Conservation (phyloP, 2,797 vertebrate genomes). For the Siniperca undulata region DNA sequence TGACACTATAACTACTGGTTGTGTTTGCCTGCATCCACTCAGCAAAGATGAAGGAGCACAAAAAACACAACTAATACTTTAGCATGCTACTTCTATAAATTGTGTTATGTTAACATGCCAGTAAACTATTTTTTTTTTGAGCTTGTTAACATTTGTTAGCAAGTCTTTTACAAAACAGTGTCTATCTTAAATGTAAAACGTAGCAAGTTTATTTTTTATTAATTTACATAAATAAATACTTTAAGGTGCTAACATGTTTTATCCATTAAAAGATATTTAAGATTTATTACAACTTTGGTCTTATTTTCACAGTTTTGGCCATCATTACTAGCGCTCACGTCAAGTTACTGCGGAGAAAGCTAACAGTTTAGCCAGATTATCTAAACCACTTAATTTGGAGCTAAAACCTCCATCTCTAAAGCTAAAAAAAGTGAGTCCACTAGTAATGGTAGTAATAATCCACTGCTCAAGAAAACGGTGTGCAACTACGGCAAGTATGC, state of each 20-base stretch:
- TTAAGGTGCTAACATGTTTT: no score
- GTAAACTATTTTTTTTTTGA: background rate
- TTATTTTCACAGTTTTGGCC: background rate
- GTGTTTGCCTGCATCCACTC: constrained; percentile 2
- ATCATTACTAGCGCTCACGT: background rate
- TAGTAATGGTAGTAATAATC: background rate
- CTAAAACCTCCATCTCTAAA: background rate
- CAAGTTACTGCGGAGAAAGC: background rate
- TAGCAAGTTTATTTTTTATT: background rate
- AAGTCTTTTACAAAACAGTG: background rate
- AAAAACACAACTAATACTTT: background rate
- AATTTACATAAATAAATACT: no score
- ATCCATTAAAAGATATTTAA: no score
- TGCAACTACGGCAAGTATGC: background rate
- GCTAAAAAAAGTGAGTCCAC: background rate
- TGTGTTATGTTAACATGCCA: background rate
- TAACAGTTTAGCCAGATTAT: background rate
- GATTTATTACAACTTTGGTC: background rate
- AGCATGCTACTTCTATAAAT: background rate
- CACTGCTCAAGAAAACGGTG: background rate
- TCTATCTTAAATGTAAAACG: background rate
- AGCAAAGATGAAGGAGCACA: background rate
- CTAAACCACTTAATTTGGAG: no score
- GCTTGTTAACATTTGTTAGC: background rate
- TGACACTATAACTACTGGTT: background rate